phyloP scores from a whole-genome alignment of 1,140 invertebrate species.

The Scaptomyza graminum region DNA sequence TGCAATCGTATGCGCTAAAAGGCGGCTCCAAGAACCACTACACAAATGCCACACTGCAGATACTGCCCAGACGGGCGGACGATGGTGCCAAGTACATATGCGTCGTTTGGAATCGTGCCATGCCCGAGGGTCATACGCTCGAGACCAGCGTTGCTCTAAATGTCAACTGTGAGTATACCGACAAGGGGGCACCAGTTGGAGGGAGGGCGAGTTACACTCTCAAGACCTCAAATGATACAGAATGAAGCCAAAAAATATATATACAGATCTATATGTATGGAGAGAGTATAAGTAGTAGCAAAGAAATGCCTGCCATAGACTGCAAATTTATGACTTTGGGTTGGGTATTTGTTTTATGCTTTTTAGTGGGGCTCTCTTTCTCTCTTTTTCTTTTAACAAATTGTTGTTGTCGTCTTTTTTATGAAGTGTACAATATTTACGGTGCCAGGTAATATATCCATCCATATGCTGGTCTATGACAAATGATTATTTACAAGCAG shows the following conservation, averaged over 20 bases:
- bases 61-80: slow-evolving; percentile 92
- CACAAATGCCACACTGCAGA: slow-evolving; percentile 89
- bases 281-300: not conserved
- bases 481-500: not conserved
- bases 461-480: too few species aligned
- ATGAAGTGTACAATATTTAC: slow-evolving; percentile 16
- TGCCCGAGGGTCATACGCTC: slow-evolving; percentile 91
- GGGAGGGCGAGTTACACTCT: not conserved
- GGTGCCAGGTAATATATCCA: slow-evolving; percentile 4
- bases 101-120: slow-evolving; percentile 94
- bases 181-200: not conserved
- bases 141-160: slow-evolving; percentile 91
- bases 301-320: slow-evolving; percentile 24
- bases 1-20: slow-evolving; percentile 88
- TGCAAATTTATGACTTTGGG: slow-evolving; percentile 39
- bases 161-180: slow-evolving; percentile 93
- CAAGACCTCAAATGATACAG: slow-evolving; percentile 12
- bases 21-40: slow-evolving; percentile 88
- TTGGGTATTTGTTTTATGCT: slow-evolving; percentile 1
- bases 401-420: slow-evolving; percentile 7
- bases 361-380: slow-evolving; percentile 2
- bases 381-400: not conserved
- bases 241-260: slow-evolving; percentile 21
- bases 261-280: not conserved
- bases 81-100: slow-evolving; percentile 93